phyloP scores from a whole-genome alignment of 2,888 invertebrate species.

The Scrobipalpa atriplicella region DNA sequence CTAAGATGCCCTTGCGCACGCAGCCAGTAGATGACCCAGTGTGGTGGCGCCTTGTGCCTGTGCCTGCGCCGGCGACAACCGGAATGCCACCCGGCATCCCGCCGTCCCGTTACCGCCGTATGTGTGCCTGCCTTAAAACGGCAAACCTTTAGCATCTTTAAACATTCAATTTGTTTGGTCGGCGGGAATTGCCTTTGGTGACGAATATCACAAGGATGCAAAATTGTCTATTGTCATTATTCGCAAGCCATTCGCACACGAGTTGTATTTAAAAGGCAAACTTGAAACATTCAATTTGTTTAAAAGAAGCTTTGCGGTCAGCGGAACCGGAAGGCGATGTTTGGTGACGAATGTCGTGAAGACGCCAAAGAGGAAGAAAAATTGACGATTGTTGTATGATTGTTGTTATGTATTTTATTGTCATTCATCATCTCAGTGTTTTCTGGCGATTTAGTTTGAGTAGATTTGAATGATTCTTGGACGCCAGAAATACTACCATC shows the following conservation, averaged over 20 bases:
- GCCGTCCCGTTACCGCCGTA: slow-evolving; percentile 38
- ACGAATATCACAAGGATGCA: no score
- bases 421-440: neutral
- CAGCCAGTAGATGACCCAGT: slow-evolving; percentile 21
- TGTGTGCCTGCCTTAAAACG: slow-evolving; percentile 14
- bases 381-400: neutral
- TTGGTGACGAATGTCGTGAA: neutral
- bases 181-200: no score
- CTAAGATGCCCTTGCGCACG: neutral
- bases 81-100: slow-evolving; percentile 41
- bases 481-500: no score
- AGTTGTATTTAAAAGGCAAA: slow-evolving; percentile 12
- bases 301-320: neutral
- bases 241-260: no score
- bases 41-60: slow-evolving; percentile 36
- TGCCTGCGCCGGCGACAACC: slow-evolving; percentile 28
- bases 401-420: neutral
- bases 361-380: neutral
- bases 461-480: no score
- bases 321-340: no score
- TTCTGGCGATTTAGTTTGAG: neutral
- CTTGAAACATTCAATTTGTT: slow-evolving; percentile 11
- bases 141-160: slow-evolving; percentile 6
- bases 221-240: no score
- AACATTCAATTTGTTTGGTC: slow-evolving; percentile 13